Evolutionary conservation across 2,888 invertebrate genomes (phyloP), one percentile per base, ranked within the genome.

Genomic region (Baronia brevicornis): DNA sequence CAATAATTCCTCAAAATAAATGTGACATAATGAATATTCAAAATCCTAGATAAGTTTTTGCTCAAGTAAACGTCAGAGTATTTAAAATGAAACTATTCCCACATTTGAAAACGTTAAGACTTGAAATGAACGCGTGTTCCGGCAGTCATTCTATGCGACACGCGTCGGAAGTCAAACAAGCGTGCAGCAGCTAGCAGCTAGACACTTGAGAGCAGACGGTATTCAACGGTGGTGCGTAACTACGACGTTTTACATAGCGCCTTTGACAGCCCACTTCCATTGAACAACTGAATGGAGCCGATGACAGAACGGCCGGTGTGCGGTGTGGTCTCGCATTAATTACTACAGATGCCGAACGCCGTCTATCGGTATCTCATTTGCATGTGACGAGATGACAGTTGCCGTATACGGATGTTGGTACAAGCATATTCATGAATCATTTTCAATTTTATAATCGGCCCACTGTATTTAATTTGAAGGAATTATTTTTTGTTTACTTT

Each of bases 191-290:
- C 41, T 37, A 40, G 36, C 38, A 26, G 45, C 46, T 59, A 59
- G 53, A 50, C 63, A 68, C 74, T 77, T 71, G 71, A 80, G 69
- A 68, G 71, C 78, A 80, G 77, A 75, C 78, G 63, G 74, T 69
- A 80, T 80, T 79, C 75, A 80, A 46, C 47, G 51, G 39, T 46
- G 48, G 62, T 71, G 74, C 71, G 72, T 74, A 61, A 59, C 52
- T 45, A 46, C 46, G 24, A 47, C 39, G 50, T 48, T 48, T 41
- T 50, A 48, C 54, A 46, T 39, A 37, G 48, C 49, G 60, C 65
- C 74, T 77, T 78, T 78, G 78, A 75, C 72, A 72, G 65, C 53
- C 57, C 57, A 52, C 58, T 54, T 56, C 67, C 61, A 80, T 78
- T 77, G 70, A 77, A 64, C 64, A 54, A 54, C 43, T 77, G 75